Conservation (phyloP, 1,140 invertebrate genomes). For the Muscidifurax raptorellus region DNA sequence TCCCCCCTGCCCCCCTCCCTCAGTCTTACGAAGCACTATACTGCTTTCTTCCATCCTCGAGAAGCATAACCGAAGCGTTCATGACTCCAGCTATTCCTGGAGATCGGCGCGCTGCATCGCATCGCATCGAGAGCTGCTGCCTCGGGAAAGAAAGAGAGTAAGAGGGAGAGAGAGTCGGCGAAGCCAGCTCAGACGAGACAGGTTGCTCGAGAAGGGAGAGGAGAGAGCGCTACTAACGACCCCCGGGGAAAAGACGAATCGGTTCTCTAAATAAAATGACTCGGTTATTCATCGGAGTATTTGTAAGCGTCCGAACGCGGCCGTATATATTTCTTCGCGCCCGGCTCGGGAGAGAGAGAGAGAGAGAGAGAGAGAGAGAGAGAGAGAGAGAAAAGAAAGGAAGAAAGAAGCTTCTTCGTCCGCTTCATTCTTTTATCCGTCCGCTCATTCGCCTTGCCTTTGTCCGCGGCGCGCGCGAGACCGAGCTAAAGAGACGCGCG, state of each 20-base stretch:
- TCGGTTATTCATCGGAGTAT: constrained; percentile 75
- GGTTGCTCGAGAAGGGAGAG: not conserved
- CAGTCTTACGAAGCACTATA: not conserved
- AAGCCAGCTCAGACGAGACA: not conserved
- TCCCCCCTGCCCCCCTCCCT: not conserved
- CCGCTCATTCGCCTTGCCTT: constrained; percentile 51
- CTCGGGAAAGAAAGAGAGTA: constrained; percentile 4
- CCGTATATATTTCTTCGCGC: constrained; percentile 59
- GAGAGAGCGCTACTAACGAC: constrained; percentile 55
- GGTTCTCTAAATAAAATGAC: constrained; percentile 75
- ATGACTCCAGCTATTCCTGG: constrained; percentile 24
- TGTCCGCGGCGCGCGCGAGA: constrained; percentile 39
- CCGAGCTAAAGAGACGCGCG: constrained; percentile 17
- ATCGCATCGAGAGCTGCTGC: constrained; percentile 9
- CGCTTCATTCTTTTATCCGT: constrained; percentile 52
- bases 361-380: constrained; percentile 6
- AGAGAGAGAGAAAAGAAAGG: constrained; percentile 4
- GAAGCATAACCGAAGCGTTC: constrained; percentile 26
- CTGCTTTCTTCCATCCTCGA: constrained; percentile 3
- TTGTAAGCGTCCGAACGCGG: constrained; percentile 70
- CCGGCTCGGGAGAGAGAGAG: not conserved
- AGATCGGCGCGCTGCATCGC: constrained; percentile 20
- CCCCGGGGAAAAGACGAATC: constrained; percentile 70
- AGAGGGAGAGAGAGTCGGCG: not conserved
- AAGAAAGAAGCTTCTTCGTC: constrained; percentile 23